Conservation (phyloP, 1,140 invertebrate species). For the Scylla paramamosain region DNA sequence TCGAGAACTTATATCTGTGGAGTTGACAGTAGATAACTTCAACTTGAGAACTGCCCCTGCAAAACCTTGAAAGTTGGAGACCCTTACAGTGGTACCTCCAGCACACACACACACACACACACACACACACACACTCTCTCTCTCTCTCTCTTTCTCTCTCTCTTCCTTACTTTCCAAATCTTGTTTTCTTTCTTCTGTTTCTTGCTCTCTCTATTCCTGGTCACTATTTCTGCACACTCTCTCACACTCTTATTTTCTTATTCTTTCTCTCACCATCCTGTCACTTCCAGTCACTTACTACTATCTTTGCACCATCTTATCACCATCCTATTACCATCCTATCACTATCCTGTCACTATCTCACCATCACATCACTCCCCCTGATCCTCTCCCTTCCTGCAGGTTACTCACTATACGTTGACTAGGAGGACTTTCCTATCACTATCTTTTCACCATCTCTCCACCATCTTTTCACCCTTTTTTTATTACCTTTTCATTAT, state of each 20-base stretch:
- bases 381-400: neutral
- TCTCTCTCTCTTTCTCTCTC: neutral
- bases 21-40: neutral
- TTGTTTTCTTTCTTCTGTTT: neutral
- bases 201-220: neutral
- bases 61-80: no score
- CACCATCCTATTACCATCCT: no score
- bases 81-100: neutral
- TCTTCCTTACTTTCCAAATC: neutral
- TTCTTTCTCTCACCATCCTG: neutral
- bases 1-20: neutral
- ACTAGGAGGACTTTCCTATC: neutral
- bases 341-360: neutral
- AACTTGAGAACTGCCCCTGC: neutral
- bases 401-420: conserved; percentile 48
- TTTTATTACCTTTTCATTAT: no score
- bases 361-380: neutral
- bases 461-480: no score
- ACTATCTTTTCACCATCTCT: no score
- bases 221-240: neutral
- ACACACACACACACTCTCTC: neutral
- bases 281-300: neutral
- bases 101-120: no score
- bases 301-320: no score
- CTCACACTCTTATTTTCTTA: neutral